A percentile compares a stretch with the other conserved stretches of the same genome.
These are phyloP conservation scores for Lepas anatifera DNA, from an alignment of 2,888 invertebrate species.

Conservation along the genomic window DNA sequence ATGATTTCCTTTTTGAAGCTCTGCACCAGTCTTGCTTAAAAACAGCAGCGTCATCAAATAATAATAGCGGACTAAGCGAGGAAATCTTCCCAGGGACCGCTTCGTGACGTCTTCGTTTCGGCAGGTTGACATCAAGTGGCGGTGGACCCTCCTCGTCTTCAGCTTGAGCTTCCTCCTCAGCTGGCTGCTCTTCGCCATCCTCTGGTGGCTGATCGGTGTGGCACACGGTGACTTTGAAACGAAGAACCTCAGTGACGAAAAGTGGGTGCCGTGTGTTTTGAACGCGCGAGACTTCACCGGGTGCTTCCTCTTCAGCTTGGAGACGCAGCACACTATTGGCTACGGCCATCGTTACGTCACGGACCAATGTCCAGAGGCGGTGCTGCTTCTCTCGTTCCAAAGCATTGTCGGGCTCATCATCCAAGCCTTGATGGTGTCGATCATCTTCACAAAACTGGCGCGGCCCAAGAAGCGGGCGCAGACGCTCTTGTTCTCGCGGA, in stretches of 20 bases:
- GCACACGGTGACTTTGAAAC: slow-evolving; percentile 80
- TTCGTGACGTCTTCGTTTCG: too few species aligned
- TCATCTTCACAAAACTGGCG: slow-evolving; percentile 79
- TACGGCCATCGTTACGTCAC: slow-evolving; percentile 41
- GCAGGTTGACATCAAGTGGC: slow-evolving; percentile 72
- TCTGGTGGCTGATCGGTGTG: slow-evolving; percentile 92
- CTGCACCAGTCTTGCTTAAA: too few species aligned
- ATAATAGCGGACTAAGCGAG: too few species aligned
- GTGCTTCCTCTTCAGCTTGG: slow-evolving; percentile 89
- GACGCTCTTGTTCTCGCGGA: slow-evolving; percentile 83
- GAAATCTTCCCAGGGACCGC: too few species aligned
- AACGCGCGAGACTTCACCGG: slow-evolving; percentile 80
- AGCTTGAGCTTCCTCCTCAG: slow-evolving; percentile 79
- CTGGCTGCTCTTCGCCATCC: slow-evolving; percentile 81
- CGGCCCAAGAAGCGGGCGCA: slow-evolving; percentile 92
- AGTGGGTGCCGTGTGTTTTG: slow-evolving; percentile 70
- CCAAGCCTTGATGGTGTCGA: slow-evolving; percentile 66
- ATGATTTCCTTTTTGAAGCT: too few species aligned
- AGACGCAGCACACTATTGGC: slow-evolving; percentile 91
- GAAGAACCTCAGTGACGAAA: slow-evolving; percentile 41
- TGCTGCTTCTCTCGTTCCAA: slow-evolving; percentile 42
- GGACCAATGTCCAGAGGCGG: slow-evolving; percentile 40
- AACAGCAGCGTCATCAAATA: too few species aligned
- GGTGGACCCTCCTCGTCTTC: slow-evolving; percentile 85
- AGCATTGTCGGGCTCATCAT: slow-evolving; percentile 32